Evolutionary conservation across 2,888 invertebrate genomes (phyloP), one percentile per base, ranked within the genome.

Genomic region (Pyrochroa serraticornis): DNA sequence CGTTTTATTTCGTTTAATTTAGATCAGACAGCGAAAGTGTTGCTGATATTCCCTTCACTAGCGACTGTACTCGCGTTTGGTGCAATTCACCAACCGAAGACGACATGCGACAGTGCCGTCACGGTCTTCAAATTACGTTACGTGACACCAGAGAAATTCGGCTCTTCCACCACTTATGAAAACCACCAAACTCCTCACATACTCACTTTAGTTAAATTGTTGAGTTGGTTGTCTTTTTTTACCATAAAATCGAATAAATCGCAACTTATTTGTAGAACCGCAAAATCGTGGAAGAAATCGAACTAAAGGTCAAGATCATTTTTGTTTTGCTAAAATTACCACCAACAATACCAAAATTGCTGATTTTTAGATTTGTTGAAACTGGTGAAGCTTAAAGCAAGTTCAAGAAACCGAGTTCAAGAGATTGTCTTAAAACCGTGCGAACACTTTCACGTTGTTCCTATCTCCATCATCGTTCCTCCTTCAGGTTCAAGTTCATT

Each of bases 21-120:
- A 59, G 55, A 62, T 48, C 45, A 47, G 44, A 38, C 47, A 52
- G 62, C 52, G 62, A 62, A 62, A 62, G 62, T 62, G 56, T 49
- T 50, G 45, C 52, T 34, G 48, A 62, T 41, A 41, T 55, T 49
- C 62, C 62, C 58, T 62, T 62, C 62, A 62, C 62, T 32, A 41
- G 58, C 41, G 58, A 61, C 42, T 61, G 61, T 46, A 39, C 45
- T 2, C 38, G 49, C 43, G 39, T 44, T 52, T 52, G 44, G 52
- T 52, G 37, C 38, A 34, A 41, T 35, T 50, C 31, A 35, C 38
- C 8, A 44, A 38, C 32, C 44, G 39, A 53, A 41, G 53, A 53
- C 39, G 50, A 50, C 10, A 37, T 37, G 50, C 43, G 50, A 50
- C 50, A 50, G 42, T 36, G 22, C 3, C 31, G 8, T n/a, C 38